Conservation (phyloP, 2,888 invertebrate species). For the Tipula vernalis region DNA sequence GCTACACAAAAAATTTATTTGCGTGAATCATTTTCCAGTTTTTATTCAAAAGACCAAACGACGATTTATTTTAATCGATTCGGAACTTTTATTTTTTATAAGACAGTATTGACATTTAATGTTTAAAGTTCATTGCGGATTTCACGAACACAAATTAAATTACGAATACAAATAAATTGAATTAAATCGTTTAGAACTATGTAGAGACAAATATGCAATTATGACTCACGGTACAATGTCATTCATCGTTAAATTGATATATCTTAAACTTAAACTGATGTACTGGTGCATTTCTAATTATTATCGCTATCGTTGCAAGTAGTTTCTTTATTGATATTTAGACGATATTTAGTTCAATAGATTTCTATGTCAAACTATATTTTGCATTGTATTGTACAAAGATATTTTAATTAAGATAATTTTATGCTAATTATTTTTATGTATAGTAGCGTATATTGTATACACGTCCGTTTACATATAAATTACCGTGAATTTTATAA, state of each 20-base stretch:
- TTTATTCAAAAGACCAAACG: not conserved
- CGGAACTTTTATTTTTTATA: not conserved
- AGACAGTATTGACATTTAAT: not conserved
- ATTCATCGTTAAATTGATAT: not conserved
- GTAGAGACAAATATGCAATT: not conserved
- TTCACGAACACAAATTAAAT: not conserved
- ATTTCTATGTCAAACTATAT: not conserved
- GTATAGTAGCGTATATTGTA: not conserved
- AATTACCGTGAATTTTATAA: not conserved
- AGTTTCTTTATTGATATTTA: not conserved
- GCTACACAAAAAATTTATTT: not conserved
- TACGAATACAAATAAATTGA: not conserved
- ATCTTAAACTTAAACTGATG: not conserved
- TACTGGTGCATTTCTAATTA: not conserved
- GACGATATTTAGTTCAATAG: not conserved
- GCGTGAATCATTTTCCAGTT: not conserved
- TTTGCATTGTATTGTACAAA: not conserved
- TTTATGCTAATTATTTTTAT: not conserved
- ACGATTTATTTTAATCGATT: not conserved
- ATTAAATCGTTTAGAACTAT: not conserved
- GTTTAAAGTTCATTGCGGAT: not conserved
- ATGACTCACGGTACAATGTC: not conserved
- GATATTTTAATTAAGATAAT: not conserved
- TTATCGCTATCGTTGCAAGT: not conserved
- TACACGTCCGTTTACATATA: not conserved